These are phyloP conservation scores for Drosophila neonasuta DNA, from an alignment of 2,888 invertebrate genomes.

Conservation along the genomic window DNA sequence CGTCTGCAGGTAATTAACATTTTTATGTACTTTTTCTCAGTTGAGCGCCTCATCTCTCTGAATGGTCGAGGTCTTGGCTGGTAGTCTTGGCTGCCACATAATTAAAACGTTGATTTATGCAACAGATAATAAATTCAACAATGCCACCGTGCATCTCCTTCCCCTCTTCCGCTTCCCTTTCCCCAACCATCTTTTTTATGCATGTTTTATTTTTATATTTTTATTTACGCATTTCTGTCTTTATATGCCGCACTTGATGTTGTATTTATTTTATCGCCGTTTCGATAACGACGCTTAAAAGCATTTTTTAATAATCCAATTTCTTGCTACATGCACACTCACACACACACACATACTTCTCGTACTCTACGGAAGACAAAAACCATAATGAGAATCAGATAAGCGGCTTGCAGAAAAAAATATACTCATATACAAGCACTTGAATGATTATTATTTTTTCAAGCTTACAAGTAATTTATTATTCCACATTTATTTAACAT, in stretches of 20 bases:
- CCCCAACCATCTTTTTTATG: neutral
- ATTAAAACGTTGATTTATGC: conserved; percentile 71
- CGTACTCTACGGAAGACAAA: conserved; percentile 5
- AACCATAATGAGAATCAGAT: conserved; percentile 7
- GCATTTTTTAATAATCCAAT: conserved; percentile 55
- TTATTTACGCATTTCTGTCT: conserved; percentile 34
- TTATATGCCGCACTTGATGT: conserved; percentile 20
- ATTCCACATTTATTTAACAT: neutral
- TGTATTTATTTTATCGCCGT: conserved; percentile 46
- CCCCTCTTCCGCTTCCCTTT: neutral
- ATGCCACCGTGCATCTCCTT: conserved; percentile 22
- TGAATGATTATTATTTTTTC: neutral
- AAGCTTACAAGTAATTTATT: neutral
- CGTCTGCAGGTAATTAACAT: conserved; percentile 69
- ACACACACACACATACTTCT: neutral
- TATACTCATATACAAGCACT: neutral
- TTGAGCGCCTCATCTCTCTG: neutral
- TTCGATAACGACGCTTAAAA: conserved; percentile 56
- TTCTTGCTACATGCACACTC: conserved; percentile 29
- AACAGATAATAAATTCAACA: conserved; percentile 64
- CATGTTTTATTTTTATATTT: conserved; percentile 27
- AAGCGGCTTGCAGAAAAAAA: conserved; percentile 8
- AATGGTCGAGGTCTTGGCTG: neutral
- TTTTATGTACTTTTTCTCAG: conserved; percentile 66
- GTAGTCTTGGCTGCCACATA: conserved; percentile 53